Percentiles rank a stretch among this genome's conserved stretches.
phyloP scores from a whole-genome alignment of 2,888 invertebrate species.

The Cinara cedri region DNA sequence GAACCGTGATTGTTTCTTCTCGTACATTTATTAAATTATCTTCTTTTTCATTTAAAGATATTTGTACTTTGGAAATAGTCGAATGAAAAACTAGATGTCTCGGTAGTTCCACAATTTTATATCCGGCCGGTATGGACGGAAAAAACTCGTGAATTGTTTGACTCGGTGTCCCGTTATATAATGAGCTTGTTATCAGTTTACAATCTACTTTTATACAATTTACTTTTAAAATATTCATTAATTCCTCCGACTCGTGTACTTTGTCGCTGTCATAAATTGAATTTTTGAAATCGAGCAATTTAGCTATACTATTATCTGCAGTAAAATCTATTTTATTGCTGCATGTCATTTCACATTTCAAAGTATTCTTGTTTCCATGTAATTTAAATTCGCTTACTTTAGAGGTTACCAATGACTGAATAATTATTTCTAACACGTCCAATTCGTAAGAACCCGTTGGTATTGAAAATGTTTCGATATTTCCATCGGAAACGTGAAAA shows the following conservation, averaged over 20 bases:
- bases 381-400: no score
- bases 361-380: no score
- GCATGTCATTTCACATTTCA: no score
- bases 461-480: no score
- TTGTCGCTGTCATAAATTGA: no score
- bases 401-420: no score
- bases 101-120: conserved; percentile 62
- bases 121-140: conserved; percentile 60
- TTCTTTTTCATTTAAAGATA: conserved; percentile 61
- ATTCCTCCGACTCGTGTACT: no score
- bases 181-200: conserved; percentile 61
- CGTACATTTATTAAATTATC: conserved; percentile 61
- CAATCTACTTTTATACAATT: conserved; percentile 60
- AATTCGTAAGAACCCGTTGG: no score
- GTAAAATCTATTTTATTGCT: no score
- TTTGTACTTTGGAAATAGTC: conserved; percentile 60
- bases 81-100: conserved; percentile 62
- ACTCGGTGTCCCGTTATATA: conserved; percentile 60
- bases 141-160: conserved; percentile 62
- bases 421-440: no score
- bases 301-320: no score
- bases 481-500: neutral
- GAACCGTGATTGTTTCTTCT: conserved; percentile 61
- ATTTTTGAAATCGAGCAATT: no score
- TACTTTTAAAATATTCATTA: conserved; percentile 61